Conservation (phyloP, 1,140 invertebrate genomes). For the Trinorchestia longiramus region DNA sequence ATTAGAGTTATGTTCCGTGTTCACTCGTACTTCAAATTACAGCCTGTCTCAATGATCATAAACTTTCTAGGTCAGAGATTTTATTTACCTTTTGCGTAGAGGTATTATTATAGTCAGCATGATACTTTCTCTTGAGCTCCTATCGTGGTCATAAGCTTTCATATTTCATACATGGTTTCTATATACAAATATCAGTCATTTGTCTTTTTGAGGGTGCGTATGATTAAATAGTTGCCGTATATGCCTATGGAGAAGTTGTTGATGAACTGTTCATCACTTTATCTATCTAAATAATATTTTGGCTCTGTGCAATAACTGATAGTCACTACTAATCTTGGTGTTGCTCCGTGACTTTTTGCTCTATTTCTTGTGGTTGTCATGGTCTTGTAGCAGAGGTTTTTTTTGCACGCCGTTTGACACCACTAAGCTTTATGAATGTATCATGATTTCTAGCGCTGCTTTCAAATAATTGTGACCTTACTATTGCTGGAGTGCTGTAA, state of each 20-base stretch:
- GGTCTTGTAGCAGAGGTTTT: background rate
- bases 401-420: background rate
- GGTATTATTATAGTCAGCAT: background rate
- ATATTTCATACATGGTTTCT: background rate
- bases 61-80: background rate
- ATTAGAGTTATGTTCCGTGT: background rate
- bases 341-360: slow-evolving; percentile 2
- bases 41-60: background rate
- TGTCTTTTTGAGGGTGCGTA: background rate
- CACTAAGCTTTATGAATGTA: background rate
- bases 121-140: background rate
- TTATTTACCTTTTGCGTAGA: background rate
- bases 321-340: slow-evolving; percentile 25
- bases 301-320: slow-evolving; percentile 11
- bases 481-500: background rate
- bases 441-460: background rate
- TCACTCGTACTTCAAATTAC: background rate
- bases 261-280: background rate
- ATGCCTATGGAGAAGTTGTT: background rate
- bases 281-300: background rate
- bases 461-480: background rate
- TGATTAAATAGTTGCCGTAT: background rate
- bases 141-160: background rate
- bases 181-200: background rate
- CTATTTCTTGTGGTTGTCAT: background rate